Evolutionary conservation across 2,888 invertebrate species (phyloP).

Genomic region (Muschampia plurimacula): DNA sequence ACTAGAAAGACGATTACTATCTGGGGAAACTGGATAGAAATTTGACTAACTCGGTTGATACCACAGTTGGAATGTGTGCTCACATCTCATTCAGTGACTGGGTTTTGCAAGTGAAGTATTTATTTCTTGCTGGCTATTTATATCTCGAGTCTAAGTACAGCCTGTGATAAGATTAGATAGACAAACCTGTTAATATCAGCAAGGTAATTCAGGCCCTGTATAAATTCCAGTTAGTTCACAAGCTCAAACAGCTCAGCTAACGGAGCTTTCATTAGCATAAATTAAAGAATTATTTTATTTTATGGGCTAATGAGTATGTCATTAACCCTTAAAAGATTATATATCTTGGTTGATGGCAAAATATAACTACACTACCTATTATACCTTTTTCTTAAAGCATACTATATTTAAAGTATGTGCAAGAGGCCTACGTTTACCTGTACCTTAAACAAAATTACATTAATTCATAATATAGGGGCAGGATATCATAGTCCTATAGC

Average conservation of each 20-base stretch:
- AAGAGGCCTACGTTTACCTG: no score
- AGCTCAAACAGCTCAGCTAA: constrained; percentile 33
- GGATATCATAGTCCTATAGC: no score
- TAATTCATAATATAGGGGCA: no score
- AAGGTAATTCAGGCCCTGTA: constrained; percentile 33
- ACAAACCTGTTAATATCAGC: constrained; percentile 35
- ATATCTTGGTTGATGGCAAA: neutral
- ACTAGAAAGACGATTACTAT: constrained; percentile 28
- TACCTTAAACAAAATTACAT: no score
- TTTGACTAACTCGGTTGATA: constrained; percentile 20
- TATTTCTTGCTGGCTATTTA: constrained; percentile 35
- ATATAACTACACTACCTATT: neutral
- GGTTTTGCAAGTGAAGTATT: constrained; percentile 34
- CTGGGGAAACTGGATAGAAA: constrained; percentile 31
- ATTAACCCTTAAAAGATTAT: constrained; percentile 19
- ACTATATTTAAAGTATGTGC: neutral
- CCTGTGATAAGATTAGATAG: constrained; percentile 39
- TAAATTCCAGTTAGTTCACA: constrained; percentile 32
- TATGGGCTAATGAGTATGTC: constrained; percentile 6
- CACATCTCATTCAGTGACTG: constrained; percentile 35
- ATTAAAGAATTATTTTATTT: constrained; percentile 29
- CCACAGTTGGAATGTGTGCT: constrained; percentile 27
- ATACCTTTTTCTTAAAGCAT: neutral
- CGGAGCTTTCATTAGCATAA: constrained; percentile 36
- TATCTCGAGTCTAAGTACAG: constrained; percentile 24